phyloP scores from a whole-genome alignment of 2,113 vertebrate genomes.

The Pseudopodoces humilis region DNA sequence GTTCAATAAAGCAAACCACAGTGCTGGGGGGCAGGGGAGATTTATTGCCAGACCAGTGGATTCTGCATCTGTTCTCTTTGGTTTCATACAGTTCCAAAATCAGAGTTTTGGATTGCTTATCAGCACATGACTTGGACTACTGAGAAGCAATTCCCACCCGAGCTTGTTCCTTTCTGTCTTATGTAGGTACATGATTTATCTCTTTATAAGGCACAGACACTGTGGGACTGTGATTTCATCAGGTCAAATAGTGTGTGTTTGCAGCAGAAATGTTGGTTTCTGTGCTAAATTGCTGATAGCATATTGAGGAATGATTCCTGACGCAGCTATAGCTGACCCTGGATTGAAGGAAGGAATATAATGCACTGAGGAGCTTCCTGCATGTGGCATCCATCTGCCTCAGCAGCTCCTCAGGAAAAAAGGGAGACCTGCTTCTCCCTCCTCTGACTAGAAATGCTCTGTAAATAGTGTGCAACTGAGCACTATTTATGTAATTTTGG shows the following conservation, averaged over 20 bases:
- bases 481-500: background rate
- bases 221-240: background rate
- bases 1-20: constrained; percentile 51
- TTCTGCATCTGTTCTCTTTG: constrained; percentile 66
- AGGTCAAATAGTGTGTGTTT: background rate
- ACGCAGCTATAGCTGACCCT: background rate
- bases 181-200: background rate
- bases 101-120: background rate
- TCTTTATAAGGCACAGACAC: background rate
- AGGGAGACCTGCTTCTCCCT: background rate
- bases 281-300: background rate
- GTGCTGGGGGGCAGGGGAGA: constrained; percentile 46
- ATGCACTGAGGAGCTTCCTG: background rate
- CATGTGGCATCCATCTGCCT: background rate
- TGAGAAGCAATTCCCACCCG: background rate
- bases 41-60: constrained; percentile 60
- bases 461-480: background rate
- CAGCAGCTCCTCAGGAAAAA: background rate
- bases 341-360: background rate
- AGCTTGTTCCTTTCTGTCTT: background rate
- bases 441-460: background rate
- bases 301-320: background rate
- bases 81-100: constrained; percentile 63
- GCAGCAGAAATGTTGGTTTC: background rate
- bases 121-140: background rate